Conservation (phyloP, 1,140 invertebrate species). For the Latrodectus geometricus region DNA sequence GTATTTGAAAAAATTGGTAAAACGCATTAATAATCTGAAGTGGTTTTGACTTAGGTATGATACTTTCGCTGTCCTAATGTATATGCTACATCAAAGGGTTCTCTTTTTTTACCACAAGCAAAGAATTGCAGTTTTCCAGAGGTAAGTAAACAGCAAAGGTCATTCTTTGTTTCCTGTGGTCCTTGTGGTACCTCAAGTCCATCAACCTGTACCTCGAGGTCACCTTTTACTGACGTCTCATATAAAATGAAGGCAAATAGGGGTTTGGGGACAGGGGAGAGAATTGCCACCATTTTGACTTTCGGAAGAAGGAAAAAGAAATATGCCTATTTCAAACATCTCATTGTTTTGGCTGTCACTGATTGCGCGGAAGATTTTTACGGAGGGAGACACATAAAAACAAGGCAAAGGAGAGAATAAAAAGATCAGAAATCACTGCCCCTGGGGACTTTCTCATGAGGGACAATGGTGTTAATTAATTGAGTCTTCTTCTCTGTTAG, state of each 20-base stretch:
- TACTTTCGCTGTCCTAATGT: no score
- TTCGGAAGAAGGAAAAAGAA: slow-evolving; percentile 39
- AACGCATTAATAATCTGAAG: no score
- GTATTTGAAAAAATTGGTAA: no score
- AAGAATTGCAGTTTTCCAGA: slow-evolving; percentile 7
- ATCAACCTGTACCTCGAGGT: slow-evolving; percentile 51
- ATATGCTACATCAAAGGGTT: no score
- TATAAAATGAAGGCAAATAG: slow-evolving; percentile 22
- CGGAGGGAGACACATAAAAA: slow-evolving; percentile 25
- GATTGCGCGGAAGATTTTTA: slow-evolving; percentile 37
- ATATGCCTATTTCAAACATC: slow-evolving; percentile 56
- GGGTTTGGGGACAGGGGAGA: neutral
- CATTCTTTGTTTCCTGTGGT: slow-evolving; percentile 49
- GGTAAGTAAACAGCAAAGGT: slow-evolving; percentile 48
- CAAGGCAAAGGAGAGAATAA: neutral
- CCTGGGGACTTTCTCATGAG: slow-evolving; percentile 16
- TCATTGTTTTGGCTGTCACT: slow-evolving; percentile 58
- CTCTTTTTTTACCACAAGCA: no score
- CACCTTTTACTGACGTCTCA: slow-evolving; percentile 48
- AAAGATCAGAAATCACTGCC: neutral
- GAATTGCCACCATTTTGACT: slow-evolving; percentile 11
- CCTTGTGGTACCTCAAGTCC: slow-evolving; percentile 58
- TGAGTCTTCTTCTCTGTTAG: slow-evolving; percentile 19
- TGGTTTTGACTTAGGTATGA: no score
- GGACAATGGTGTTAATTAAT: slow-evolving; percentile 25